Conservation (phyloP, 2,113 vertebrate genomes). For the Solenodon paradoxus region DNA sequence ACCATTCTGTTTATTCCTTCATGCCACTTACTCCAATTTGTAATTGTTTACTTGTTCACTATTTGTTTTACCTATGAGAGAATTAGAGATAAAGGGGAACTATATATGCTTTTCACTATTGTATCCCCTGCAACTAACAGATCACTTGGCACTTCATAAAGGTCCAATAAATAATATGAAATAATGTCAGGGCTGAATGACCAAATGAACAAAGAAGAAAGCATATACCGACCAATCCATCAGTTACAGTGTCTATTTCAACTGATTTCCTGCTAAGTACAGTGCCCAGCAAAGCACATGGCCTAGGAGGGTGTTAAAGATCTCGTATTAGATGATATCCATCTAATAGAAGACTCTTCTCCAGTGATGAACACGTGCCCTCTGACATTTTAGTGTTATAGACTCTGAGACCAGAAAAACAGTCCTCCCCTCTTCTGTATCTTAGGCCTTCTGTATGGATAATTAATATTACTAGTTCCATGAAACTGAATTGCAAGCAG, state of each 20-base stretch:
- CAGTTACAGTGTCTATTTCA: neutral
- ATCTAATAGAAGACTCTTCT: neutral
- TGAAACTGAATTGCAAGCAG: neutral
- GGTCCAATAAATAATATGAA: neutral
- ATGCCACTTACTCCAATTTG: neutral
- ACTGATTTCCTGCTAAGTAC: neutral
- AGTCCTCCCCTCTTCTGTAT: neutral
- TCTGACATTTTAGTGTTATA: neutral
- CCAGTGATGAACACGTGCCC: neutral
- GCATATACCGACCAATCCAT: neutral
- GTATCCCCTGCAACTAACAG: neutral
- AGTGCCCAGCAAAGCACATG: neutral
- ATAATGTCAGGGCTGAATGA: neutral
- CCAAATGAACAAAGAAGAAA: neutral
- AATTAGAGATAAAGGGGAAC: neutral
- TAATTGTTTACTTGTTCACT: neutral
- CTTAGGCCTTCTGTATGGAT: neutral
- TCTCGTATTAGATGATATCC: neutral
- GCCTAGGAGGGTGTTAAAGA: neutral
- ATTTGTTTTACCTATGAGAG: neutral
- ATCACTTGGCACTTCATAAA: neutral
- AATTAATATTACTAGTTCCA: neutral
- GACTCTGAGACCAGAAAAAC: neutral
- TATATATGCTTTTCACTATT: neutral
- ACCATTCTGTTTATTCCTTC: neutral